Percentiles rank a stretch among this genome's conserved stretches.
phyloP scores from a whole-genome alignment of 1,140 invertebrate genomes.

The Trachymyrmex septentrionalis region DNA sequence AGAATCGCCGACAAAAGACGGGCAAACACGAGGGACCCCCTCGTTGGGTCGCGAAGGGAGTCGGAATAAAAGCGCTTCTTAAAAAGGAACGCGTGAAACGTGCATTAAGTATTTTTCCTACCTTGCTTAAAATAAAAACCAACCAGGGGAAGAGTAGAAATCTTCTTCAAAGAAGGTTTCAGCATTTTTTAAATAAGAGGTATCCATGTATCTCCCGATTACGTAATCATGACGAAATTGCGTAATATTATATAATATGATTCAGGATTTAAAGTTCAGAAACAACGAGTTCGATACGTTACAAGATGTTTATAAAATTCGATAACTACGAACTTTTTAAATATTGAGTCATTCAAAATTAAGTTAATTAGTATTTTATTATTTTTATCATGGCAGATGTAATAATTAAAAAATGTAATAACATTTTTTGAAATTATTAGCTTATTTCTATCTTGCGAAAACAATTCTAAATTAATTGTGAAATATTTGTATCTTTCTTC shows the following conservation, averaged over 20 bases:
- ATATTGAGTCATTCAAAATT: background rate
- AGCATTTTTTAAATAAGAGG: background rate
- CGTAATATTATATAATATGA: background rate
- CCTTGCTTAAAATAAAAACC: constrained; percentile 29
- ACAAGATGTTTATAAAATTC: background rate
- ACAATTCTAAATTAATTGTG: background rate
- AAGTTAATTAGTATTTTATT: background rate
- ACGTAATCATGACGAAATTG: background rate
- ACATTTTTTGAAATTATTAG: background rate
- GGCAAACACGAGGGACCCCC: constrained; percentile 60
- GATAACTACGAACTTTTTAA: background rate
- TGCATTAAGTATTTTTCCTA: constrained; percentile 52
- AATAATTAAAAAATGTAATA: background rate
- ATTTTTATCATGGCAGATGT: background rate
- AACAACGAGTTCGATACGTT: background rate
- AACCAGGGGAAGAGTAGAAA: background rate
- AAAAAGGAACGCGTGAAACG: constrained; percentile 39
- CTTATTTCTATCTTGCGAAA: background rate
- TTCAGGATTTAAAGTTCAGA: background rate
- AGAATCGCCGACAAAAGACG: constrained; percentile 63
- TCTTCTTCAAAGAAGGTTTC: background rate
- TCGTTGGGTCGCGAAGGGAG: constrained; percentile 52
- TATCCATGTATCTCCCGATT: background rate
- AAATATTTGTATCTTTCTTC: background rate
- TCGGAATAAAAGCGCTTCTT: constrained; percentile 43